These are phyloP conservation scores for Scaptomyza cyrtandrae DNA, from an alignment of 2,888 invertebrate species.

Conservation along the genomic window DNA sequence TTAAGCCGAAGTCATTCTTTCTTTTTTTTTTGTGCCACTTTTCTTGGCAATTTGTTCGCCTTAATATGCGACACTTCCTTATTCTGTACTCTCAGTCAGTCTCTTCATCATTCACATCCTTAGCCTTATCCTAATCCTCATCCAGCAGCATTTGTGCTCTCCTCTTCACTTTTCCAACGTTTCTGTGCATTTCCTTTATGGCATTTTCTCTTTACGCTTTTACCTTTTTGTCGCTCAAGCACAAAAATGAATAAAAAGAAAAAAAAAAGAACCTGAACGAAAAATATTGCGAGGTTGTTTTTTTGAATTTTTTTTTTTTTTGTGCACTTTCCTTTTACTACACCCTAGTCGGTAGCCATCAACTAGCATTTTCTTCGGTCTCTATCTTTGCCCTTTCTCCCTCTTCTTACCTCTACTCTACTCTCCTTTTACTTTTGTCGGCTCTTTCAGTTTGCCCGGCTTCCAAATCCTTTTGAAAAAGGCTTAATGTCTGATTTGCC, in stretches of 20 bases:
- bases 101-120: slow-evolving; percentile 11
- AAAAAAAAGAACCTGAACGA: slow-evolving; percentile 10
- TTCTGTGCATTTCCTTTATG: slow-evolving; percentile 62
- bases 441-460: slow-evolving; percentile 42
- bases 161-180: slow-evolving; percentile 18
- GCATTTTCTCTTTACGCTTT: slow-evolving; percentile 56
- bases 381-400: too few species aligned
- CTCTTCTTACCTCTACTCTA: neutral
- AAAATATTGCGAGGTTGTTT: slow-evolving; percentile 17
- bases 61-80: slow-evolving; percentile 47
- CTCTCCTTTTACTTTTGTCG: slow-evolving; percentile 27
- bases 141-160: slow-evolving; percentile 20
- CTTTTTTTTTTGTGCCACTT: neutral
- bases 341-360: slow-evolving; percentile 21
- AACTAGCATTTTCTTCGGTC: slow-evolving; percentile 16
- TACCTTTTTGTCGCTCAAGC: slow-evolving; percentile 17
- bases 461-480: slow-evolving; percentile 67
- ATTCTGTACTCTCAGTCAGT: slow-evolving; percentile 15
- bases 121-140: slow-evolving; percentile 17
- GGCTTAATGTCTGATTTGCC: slow-evolving; percentile 69
- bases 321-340: slow-evolving; percentile 21
- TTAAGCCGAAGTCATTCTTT: slow-evolving; percentile 6
- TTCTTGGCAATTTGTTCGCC: slow-evolving; percentile 25
- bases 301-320: neutral
- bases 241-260: slow-evolving; percentile 3